Evolutionary conservation across 1,140 invertebrate genomes (phyloP).

Genomic region (Dendrolimus punctatus): DNA sequence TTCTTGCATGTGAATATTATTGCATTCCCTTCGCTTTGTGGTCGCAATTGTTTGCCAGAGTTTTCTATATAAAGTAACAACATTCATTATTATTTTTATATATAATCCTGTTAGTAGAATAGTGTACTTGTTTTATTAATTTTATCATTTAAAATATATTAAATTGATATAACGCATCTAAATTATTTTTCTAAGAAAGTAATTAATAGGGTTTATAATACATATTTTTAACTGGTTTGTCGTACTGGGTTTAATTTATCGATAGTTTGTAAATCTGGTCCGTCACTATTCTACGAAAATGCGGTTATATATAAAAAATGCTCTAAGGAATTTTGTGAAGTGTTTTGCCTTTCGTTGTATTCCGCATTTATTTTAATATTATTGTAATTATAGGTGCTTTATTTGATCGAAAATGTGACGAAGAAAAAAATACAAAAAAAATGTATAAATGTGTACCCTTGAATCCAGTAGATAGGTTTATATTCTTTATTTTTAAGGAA

Average conservation of each 20-base stretch:
- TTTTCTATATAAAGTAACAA: slow-evolving; percentile 32
- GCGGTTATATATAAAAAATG: slow-evolving; percentile 5
- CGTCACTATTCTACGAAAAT: too few relatives aligned
- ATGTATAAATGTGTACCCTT: slow-evolving; percentile 9
- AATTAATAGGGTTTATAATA: too few relatives aligned
- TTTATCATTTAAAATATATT: too few relatives aligned
- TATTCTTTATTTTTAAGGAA: slow-evolving; percentile 12
- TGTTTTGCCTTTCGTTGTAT: slow-evolving; percentile 41
- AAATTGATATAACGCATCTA: too few relatives aligned
- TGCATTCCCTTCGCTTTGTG: slow-evolving; percentile 37
- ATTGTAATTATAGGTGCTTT: slow-evolving; percentile 24
- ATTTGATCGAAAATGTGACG: slow-evolving; percentile 13
- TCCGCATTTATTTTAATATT: slow-evolving; percentile 35
- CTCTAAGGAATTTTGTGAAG: slow-evolving; percentile 28
- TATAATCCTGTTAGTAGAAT: too few relatives aligned
- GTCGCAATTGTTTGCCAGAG: slow-evolving; percentile 43
- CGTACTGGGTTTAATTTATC: too few relatives aligned
- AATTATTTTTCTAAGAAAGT: too few relatives aligned
- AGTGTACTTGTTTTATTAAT: too few relatives aligned
- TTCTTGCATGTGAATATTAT: slow-evolving; percentile 1
- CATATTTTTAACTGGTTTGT: too few relatives aligned
- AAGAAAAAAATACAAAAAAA: slow-evolving; percentile 13
- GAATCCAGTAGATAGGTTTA: too few relatives aligned
- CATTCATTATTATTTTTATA: neutral
- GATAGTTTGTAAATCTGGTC: too few relatives aligned